Conservation (phyloP, 2,113 vertebrate species). For the Poeciliopsis prolifica region DNA sequence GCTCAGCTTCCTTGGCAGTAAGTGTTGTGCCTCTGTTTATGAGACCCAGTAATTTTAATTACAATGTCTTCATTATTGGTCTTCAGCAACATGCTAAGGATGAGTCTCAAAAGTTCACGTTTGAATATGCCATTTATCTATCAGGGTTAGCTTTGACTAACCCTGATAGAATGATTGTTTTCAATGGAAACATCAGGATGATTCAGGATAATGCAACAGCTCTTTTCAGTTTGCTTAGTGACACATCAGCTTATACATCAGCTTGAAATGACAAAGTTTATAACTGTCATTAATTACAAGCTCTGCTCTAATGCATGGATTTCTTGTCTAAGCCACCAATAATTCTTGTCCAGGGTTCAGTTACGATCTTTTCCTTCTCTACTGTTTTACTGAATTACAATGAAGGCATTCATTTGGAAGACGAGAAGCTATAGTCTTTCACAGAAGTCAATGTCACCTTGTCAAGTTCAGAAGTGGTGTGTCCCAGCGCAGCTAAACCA, state of each 20-base stretch:
- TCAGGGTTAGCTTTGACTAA: too few species aligned
- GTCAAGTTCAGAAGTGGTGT: conserved; percentile 28
- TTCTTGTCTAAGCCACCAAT: not conserved
- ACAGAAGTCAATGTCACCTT: conserved; percentile 59
- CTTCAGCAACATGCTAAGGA: not conserved
- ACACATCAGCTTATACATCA: too few species aligned
- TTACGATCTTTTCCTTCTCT: not conserved
- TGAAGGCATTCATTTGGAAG: conserved; percentile 21
- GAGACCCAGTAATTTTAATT: not conserved
- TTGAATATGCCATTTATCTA: not conserved
- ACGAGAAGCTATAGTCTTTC: conserved; percentile 32
- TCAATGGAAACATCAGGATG: too few species aligned
- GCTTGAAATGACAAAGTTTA: too few species aligned
- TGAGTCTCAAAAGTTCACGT: not conserved
- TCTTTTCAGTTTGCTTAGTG: too few species aligned
- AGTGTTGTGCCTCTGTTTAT: not conserved
- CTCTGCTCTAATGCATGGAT: not conserved
- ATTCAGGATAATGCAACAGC: too few species aligned
- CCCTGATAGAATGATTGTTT: too few species aligned
- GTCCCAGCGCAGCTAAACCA: conserved; percentile 25
- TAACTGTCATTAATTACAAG: too few species aligned
- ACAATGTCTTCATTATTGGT: not conserved
- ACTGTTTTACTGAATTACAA: conserved; percentile 7
- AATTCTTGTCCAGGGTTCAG: not conserved
- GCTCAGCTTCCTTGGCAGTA: not conserved